phyloP scores from a whole-genome alignment of 2,797 vertebrate genomes.

The Pyrrhura leucotis region DNA sequence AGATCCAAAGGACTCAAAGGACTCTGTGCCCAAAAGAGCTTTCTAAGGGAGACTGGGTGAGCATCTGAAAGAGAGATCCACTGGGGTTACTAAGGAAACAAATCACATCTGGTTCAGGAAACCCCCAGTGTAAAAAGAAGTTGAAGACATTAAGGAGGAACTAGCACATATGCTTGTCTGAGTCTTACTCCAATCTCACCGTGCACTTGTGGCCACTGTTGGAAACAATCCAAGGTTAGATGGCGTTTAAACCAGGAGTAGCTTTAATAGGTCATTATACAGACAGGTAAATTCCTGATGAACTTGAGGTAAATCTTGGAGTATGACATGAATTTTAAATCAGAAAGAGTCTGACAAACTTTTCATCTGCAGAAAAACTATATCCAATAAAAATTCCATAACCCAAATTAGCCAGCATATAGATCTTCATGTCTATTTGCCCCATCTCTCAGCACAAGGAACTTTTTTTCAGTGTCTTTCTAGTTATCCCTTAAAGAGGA shows the following conservation, averaged over 20 bases:
- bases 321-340: not conserved
- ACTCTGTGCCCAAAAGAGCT: not conserved
- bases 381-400: not conserved
- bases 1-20: not conserved
- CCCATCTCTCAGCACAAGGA: not conserved
- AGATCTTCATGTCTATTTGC: not conserved
- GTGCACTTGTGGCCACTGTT: not conserved
- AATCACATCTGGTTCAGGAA: not conserved
- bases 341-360: not conserved
- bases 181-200: not conserved
- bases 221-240: not conserved
- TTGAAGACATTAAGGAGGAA: not conserved
- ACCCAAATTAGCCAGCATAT: not conserved
- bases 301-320: not conserved
- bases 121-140: not conserved
- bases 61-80: not conserved
- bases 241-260: not conserved
- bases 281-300: not conserved
- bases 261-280: not conserved
- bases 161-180: rapidly evolving
- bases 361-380: not conserved
- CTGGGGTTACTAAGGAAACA: not conserved
- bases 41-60: not conserved
- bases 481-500: not conserved
- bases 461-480: not conserved